phyloP scores from a whole-genome alignment of 2,888 invertebrate genomes.

The Drosophila silvestris region DNA sequence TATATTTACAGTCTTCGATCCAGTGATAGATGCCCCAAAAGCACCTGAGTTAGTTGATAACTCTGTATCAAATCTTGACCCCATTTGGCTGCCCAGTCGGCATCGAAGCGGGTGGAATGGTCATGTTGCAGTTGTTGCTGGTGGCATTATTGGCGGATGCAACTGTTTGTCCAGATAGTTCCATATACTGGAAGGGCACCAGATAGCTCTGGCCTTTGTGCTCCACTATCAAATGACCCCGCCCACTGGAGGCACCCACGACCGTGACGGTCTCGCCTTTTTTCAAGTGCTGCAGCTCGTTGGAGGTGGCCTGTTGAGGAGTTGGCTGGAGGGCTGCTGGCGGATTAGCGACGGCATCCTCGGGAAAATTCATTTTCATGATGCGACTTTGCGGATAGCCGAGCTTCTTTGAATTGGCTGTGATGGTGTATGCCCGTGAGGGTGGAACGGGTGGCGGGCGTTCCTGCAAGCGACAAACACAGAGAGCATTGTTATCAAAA shows the following conservation, averaged over 20 bases:
- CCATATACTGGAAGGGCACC: conserved; percentile 93
- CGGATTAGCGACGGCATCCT: conserved; percentile 85
- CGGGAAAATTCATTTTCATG: conserved; percentile 95
- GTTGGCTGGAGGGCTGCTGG: conserved; percentile 26
- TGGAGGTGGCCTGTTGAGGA: conserved; percentile 23
- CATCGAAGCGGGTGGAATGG: conserved; percentile 25
- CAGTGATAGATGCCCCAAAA: background rate
- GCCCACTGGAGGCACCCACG: conserved; percentile 93
- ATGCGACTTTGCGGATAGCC: conserved; percentile 96
- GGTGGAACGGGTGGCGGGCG: conserved; percentile 96
- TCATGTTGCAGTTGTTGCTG: conserved; percentile 30
- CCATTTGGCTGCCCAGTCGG: conserved; percentile 40
- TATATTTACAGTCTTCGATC: conserved; percentile 81
- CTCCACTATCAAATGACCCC: conserved; percentile 95
- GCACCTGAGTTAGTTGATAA: background rate
- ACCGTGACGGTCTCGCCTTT: conserved; percentile 95
- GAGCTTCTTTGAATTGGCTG: conserved; percentile 95
- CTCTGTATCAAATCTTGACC: conserved; percentile 53
- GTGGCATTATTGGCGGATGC: conserved; percentile 26
- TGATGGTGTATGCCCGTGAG: conserved; percentile 94
- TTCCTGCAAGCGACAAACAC: conserved; percentile 87
- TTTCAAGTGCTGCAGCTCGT: conserved; percentile 86
- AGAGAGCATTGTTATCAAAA: conserved; percentile 6
- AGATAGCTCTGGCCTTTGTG: conserved; percentile 90
- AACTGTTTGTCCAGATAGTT: conserved; percentile 85